Percentiles rank a stretch among this genome's conserved stretches.
Evolutionary conservation across 1,140 invertebrate species (phyloP).

Genomic region (Centruroides sculpturatus): DNA sequence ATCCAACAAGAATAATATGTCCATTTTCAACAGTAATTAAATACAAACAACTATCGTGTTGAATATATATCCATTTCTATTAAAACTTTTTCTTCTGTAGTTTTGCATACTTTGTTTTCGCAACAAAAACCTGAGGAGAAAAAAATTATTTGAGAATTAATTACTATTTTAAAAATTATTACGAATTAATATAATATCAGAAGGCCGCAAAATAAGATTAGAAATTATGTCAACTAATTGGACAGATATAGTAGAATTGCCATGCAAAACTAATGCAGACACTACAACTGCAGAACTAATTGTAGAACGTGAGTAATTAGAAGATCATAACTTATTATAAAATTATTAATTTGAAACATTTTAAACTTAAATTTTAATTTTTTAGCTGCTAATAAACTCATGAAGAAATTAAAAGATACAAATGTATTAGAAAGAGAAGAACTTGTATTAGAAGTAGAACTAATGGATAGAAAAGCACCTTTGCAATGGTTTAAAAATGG

Average conservation of each 20-base stretch:
- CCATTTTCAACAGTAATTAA: too few relatives aligned
- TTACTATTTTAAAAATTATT: too few relatives aligned
- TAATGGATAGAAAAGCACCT: conserved; percentile 86
- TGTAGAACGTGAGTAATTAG: conserved; percentile 67
- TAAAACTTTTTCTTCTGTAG: too few relatives aligned
- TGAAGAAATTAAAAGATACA: conserved; percentile 90
- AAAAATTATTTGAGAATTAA: too few relatives aligned
- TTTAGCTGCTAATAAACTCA: conserved; percentile 82
- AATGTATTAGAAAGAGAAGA: conserved; percentile 78
- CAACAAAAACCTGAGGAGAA: too few relatives aligned
- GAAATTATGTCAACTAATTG: conserved; percentile 86
- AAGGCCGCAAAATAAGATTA: conserved; percentile 47
- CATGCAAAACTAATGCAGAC: conserved; percentile 81
- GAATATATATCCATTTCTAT: too few relatives aligned
- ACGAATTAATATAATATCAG: conserved; percentile 19
- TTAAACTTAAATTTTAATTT: background rate
- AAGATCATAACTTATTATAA: background rate
- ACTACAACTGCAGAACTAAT: conserved; percentile 80
- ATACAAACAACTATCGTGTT: too few relatives aligned
- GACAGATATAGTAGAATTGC: conserved; percentile 78
- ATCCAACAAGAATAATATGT: too few relatives aligned
- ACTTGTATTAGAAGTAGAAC: conserved; percentile 74
- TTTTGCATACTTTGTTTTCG: too few relatives aligned
- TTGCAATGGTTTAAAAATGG: conserved; percentile 88
- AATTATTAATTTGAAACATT: background rate